These are phyloP conservation scores for Leucophenga maculata DNA, from an alignment of 2,888 invertebrate genomes.

Conservation along the genomic window DNA sequence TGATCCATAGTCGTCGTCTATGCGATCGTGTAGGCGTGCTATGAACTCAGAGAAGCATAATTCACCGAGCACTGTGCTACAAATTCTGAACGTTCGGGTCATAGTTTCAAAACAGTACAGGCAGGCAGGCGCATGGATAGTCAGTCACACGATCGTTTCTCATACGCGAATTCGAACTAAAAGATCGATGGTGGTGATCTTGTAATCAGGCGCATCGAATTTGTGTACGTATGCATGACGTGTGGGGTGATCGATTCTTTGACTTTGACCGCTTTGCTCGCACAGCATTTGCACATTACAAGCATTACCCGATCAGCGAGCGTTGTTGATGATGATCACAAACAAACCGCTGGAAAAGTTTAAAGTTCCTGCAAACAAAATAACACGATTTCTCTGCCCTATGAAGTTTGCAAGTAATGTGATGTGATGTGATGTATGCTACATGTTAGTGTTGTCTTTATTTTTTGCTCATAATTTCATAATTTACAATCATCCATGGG, in stretches of 20 bases:
- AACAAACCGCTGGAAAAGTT: conserved; percentile 59
- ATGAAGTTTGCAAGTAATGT: conserved; percentile 37
- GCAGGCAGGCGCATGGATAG: conserved; percentile 35
- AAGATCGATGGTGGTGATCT: conserved; percentile 43
- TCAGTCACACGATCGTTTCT: conserved; percentile 58
- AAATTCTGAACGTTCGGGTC: conserved; percentile 66
- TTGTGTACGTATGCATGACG: conserved; percentile 68
- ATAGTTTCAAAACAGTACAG: conserved; percentile 49
- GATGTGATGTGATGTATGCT: conserved; percentile 27
- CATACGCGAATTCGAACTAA: background rate
- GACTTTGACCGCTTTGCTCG: conserved; percentile 33
- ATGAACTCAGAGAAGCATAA: too few species aligned
- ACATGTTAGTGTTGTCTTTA: conserved; percentile 36
- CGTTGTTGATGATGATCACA: conserved; percentile 36
- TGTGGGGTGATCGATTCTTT: conserved; percentile 54
- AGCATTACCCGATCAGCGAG: background rate
- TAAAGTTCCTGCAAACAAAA: conserved; percentile 66
- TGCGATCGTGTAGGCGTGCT: too few species aligned
- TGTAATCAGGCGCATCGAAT: conserved; percentile 65
- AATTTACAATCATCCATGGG: conserved; percentile 65
- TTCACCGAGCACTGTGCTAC: conserved; percentile 47
- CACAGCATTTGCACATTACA: conserved; percentile 9
- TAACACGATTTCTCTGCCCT: conserved; percentile 56
- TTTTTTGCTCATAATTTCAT: conserved; percentile 57
- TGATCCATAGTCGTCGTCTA: too few species aligned